Conservation (phyloP, 1,140 invertebrate species). For the Drosophila eugracilis region DNA sequence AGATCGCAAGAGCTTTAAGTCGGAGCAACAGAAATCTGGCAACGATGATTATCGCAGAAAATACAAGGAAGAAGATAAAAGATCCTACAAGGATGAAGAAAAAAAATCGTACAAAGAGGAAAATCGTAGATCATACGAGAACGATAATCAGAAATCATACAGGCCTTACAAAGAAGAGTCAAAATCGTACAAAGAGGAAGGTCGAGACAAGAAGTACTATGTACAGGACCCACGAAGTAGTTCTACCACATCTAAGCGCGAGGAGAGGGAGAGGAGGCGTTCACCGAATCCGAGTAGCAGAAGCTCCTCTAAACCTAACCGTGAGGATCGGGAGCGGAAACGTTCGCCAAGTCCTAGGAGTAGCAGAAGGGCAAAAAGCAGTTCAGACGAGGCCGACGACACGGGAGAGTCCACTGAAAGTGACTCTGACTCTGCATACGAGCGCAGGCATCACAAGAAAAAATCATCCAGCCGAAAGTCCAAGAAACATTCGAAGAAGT, state of each 20-base stretch:
- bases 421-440: conserved; percentile 71
- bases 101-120: conserved; percentile 28
- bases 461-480: conserved; percentile 58
- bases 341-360: conserved; percentile 30
- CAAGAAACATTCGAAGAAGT: conserved; percentile 72
- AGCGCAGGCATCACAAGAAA: conserved; percentile 66
- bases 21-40: conserved; percentile 6
- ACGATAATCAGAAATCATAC: background rate
- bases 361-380: conserved; percentile 43
- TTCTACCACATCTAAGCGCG: conserved; percentile 34
- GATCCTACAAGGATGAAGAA: conserved; percentile 25
- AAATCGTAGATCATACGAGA: conserved; percentile 12
- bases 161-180: conserved; percentile 32
- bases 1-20: conserved; percentile 13
- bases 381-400: conserved; percentile 68
- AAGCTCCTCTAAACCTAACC: conserved; percentile 34
- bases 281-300: conserved; percentile 24
- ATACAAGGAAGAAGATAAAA: conserved; percentile 4
- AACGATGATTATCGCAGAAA: conserved; percentile 23
- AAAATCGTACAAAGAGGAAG: conserved; percentile 21
- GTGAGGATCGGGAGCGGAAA: conserved; percentile 19
- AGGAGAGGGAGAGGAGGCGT: conserved; percentile 19
- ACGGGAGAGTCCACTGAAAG: conserved; percentile 72
- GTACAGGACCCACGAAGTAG: conserved; percentile 21
- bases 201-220: conserved; percentile 19